Evolutionary conservation across 2,797 vertebrate genomes (phyloP).

Genomic region (Chloroceryle amazona): DNA sequence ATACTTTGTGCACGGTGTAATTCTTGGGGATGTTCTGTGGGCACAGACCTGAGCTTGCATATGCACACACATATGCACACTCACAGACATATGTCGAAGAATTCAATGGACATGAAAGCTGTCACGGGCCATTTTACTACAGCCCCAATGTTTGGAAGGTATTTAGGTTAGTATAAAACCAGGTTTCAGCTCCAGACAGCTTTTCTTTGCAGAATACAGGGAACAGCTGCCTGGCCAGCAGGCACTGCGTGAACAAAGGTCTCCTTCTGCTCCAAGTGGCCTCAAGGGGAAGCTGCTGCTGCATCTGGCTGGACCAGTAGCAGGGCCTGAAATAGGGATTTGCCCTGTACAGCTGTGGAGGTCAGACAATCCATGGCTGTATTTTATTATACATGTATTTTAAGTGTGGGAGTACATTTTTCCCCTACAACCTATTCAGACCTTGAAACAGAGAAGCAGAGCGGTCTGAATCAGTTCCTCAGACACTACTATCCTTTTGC

Average conservation of each 20-base stretch:
- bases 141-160: not conserved
- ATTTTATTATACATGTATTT: not conserved
- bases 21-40: not conserved
- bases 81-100: not conserved
- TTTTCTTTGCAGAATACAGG: not conserved
- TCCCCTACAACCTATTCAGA: not conserved
- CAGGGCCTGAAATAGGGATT: not conserved
- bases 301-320: not conserved
- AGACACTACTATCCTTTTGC: not conserved
- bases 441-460: not conserved
- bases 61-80: accelerated
- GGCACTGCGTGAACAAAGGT: not conserved
- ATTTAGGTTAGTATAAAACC: not conserved
- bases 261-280: not conserved
- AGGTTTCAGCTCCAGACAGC: not conserved
- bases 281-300: not conserved
- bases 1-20: accelerated
- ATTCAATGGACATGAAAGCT: not conserved
- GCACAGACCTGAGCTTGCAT: not conserved
- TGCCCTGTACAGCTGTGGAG: not conserved
- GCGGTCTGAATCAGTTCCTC: not conserved
- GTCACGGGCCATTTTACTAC: not conserved
- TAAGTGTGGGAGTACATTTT: not conserved
- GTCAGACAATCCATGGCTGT: not conserved
- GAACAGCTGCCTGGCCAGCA: not conserved